Base-by-base conservation (phyloP, 1,140 invertebrate species). In the Oppia nitens region DNA sequence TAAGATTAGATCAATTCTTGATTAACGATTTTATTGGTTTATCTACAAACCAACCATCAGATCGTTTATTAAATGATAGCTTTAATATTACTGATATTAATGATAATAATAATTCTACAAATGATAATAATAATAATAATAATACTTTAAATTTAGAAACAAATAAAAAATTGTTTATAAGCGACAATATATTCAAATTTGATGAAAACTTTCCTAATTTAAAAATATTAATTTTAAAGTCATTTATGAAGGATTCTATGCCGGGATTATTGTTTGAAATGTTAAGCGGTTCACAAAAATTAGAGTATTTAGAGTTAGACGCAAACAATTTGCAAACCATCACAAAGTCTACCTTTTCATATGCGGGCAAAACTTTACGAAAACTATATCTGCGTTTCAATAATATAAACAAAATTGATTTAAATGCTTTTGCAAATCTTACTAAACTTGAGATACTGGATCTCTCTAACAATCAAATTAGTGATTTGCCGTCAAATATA, bases 391-490 rank as follows among this genome's bases (percentile, higher is more conserved):
- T 64, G 1, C 52, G 23, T 11, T 27, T 40, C 11, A 64, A 64
- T 47, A 45, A 29, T 29, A 63, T 64, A 26, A 28, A 54, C 40
- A 17, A 59, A 6, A 50, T 64, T n/a, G 40, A 60, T 27, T 20
- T 28, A 21, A 48, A 55, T 47, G 49, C 61, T 28, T 64, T 64
- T 47, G 26, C 45, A 50, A 61, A 49, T 60, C 53, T 67, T n/a
- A 32, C 29, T 14, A 50, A 56, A 26, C 53, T 67, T 17, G 60
- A 66, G 52, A 47, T 61, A 23, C 54, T 67, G n/a, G 65, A 67
- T 49, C 45, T 67, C 4, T 47, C 59, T n/a, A 51, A 63, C 48
- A 67, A 67, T 62, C 50, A 62, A 1, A 45, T 67, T 1, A 60
- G 26, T 9, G 2, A 47, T 17, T 21, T 67, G 9, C 57, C 60